Percentiles rank a stretch among this genome's conserved stretches.
Evolutionary conservation across 2,797 vertebrate genomes (phyloP).

Genomic region (Brachyalestes nurse): DNA sequence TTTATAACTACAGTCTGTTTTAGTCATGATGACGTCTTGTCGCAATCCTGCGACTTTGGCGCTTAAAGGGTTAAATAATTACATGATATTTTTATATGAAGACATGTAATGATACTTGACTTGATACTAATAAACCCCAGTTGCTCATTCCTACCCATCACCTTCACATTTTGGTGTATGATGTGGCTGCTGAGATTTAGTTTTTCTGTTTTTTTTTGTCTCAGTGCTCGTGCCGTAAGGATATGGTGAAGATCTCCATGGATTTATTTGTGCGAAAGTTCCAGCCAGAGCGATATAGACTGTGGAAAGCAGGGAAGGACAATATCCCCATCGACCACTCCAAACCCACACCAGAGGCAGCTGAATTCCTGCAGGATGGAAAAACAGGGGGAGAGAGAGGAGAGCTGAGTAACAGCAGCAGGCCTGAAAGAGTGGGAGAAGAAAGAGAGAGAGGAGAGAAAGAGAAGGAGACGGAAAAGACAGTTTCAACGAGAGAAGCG

Average conservation of each 20-base stretch:
- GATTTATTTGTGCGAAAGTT: slow-evolving; percentile 95
- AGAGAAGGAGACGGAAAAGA: background rate
- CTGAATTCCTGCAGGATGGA: slow-evolving; percentile 72
- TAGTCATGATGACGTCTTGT: too few species aligned
- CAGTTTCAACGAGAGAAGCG: background rate
- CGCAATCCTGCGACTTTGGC: too few species aligned
- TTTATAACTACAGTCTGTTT: too few species aligned
- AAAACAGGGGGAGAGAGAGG: background rate
- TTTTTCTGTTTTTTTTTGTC: slow-evolving; percentile 11
- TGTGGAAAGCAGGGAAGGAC: slow-evolving; percentile 95
- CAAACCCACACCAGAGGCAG: slow-evolving; percentile 84
- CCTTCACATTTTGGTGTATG: background rate
- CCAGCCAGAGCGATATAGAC: slow-evolving; percentile 94
- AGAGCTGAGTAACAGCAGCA: slow-evolving; percentile 8
- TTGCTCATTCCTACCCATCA: background rate
- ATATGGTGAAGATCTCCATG: slow-evolving; percentile 99
- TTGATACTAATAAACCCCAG: background rate
- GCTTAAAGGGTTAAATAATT: too few species aligned
- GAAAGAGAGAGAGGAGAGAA: background rate
- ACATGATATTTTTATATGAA: too few species aligned
- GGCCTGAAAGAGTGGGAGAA: background rate
- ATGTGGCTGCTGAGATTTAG: background rate
- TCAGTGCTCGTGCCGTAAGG: slow-evolving; percentile 95
- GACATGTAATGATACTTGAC: background rate
- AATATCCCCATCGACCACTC: slow-evolving; percentile 87